Conservation (phyloP, 2,888 invertebrate genomes). For the Pterostichus madidus region DNA sequence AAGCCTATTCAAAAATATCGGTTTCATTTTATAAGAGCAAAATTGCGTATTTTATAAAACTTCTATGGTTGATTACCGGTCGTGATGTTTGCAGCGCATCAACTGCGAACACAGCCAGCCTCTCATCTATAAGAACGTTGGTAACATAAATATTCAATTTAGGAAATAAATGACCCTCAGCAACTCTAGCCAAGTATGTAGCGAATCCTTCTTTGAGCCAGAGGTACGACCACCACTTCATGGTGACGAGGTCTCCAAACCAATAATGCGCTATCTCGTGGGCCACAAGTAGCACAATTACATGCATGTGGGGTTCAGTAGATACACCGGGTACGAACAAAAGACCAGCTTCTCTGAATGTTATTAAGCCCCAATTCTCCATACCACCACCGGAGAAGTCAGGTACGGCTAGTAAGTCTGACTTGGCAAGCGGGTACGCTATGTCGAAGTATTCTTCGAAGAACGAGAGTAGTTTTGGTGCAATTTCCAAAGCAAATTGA, state of each 20-base stretch:
- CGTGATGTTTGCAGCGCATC: no score
- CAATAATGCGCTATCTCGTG: slow-evolving; percentile 83
- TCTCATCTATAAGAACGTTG: no score
- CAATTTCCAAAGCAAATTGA: slow-evolving; percentile 77
- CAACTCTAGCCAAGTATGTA: no score
- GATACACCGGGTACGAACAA: slow-evolving; percentile 83
- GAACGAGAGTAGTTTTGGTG: slow-evolving; percentile 86
- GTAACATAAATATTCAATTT: no score
- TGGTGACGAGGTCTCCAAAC: slow-evolving; percentile 91
- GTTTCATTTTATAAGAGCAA: no score
- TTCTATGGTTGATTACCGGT: no score
- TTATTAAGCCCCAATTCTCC: slow-evolving; percentile 91
- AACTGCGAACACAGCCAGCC: no score
- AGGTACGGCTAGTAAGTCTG: slow-evolving; percentile 90
- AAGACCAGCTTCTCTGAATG: slow-evolving; percentile 87
- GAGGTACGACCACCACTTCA: slow-evolving; percentile 91
- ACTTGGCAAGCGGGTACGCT: slow-evolving; percentile 86
- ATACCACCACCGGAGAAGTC: slow-evolving; percentile 89
- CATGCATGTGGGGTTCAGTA: slow-evolving; percentile 81
- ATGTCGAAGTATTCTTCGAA: slow-evolving; percentile 87
- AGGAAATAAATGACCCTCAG: no score
- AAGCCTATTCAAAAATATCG: no score
- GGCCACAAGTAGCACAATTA: slow-evolving; percentile 80
- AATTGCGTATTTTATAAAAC: no score
- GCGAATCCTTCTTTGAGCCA: slow-evolving; percentile 91